A percentile compares a stretch with the other conserved stretches of the same genome.
phyloP scores from a whole-genome alignment of 2,113 vertebrate genomes.

The Platysternon megacephalum region DNA sequence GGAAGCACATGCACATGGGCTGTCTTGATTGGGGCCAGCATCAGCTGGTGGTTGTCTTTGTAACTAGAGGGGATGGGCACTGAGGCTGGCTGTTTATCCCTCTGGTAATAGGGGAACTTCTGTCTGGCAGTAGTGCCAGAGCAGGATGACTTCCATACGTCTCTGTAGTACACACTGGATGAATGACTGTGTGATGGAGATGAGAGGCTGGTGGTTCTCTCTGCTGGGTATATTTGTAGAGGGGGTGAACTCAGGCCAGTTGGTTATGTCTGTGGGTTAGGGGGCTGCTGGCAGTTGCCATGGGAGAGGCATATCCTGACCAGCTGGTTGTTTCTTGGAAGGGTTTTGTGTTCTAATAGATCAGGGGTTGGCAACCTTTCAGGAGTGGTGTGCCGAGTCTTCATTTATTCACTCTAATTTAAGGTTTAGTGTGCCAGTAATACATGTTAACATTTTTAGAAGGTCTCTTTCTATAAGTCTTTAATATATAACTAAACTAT shows the following conservation, averaged over 20 bases:
- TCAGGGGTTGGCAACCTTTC: too few relatives aligned
- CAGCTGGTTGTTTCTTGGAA: not conserved
- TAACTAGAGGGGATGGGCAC: not conserved
- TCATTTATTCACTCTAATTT: too few relatives aligned
- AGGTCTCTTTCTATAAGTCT: too few relatives aligned
- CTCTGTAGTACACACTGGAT: not conserved
- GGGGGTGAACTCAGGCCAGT: fast-evolving
- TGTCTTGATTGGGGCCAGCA: not conserved
- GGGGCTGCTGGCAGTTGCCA: not conserved
- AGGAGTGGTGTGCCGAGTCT: too few relatives aligned
- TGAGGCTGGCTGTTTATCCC: not conserved
- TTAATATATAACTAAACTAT: too few relatives aligned
- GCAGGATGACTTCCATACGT: not conserved
- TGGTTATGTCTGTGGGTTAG: not conserved
- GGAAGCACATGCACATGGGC: not conserved
- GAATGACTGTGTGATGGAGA: not conserved
- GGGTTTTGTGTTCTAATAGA: not conserved
- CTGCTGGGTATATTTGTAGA: not conserved
- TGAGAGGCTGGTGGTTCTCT: not conserved
- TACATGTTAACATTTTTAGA: too few relatives aligned
- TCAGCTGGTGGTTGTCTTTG: not conserved
- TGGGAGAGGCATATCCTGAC: not conserved
- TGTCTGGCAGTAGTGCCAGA: not conserved
- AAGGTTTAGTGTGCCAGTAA: too few relatives aligned
- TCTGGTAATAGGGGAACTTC: not conserved